These are phyloP conservation scores for Solea solea DNA, from an alignment of 2,113 vertebrate species.

Conservation along the genomic window DNA sequence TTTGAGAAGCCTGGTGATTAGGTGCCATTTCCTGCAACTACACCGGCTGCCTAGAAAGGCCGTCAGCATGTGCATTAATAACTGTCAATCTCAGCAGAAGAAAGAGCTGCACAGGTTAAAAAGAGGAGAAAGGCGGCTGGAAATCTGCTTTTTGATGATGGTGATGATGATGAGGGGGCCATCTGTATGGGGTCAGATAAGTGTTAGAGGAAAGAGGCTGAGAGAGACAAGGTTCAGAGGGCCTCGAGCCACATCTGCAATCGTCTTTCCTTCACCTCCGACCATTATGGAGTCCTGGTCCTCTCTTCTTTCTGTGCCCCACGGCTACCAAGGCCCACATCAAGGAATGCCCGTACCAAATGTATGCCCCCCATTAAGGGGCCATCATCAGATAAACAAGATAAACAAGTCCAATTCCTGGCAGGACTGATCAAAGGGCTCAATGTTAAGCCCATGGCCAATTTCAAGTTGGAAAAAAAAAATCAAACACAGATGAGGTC, in stretches of 20 bases:
- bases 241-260: slow-evolving; percentile 77
- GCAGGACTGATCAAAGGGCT: slow-evolving; percentile 79
- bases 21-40: slow-evolving; percentile 54
- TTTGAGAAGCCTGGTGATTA: slow-evolving; percentile 55
- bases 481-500: slow-evolving; percentile 82
- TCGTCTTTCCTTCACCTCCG: slow-evolving; percentile 74
- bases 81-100: slow-evolving; percentile 45
- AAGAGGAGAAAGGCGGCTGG: slow-evolving; percentile 24
- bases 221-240: slow-evolving; percentile 65
- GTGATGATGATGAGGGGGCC: slow-evolving; percentile 50
- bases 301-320: slow-evolving; percentile 64
- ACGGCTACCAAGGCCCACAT: slow-evolving; percentile 76
- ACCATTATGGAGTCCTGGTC: slow-evolving; percentile 66
- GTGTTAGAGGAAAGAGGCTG: slow-evolving; percentile 60
- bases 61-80: slow-evolving; percentile 45
- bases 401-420: slow-evolving; percentile 82
- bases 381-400: slow-evolving; percentile 82
- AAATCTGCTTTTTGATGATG: slow-evolving; percentile 43
- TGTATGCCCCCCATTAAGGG: slow-evolving; percentile 73
- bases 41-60: slow-evolving; percentile 10
- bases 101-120: slow-evolving; percentile 6
- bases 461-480: slow-evolving; percentile 74
- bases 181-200: slow-evolving; percentile 73
- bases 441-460: slow-evolving; percentile 76
- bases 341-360: slow-evolving; percentile 74